Evolutionary conservation across 2,888 invertebrate genomes (phyloP).

Genomic region (Gibbula magus): DNA sequence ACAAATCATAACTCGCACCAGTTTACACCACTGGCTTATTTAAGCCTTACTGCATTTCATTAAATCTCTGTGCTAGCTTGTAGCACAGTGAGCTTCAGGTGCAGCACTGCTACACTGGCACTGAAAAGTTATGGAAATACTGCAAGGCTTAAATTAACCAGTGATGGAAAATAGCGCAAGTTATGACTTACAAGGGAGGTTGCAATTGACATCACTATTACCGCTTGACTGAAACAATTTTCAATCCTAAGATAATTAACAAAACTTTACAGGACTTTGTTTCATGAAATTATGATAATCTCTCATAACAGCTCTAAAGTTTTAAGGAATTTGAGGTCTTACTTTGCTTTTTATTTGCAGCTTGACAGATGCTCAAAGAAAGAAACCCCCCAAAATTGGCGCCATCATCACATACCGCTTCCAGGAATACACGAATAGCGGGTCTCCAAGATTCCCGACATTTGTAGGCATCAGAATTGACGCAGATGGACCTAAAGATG

Average conservation of each 20-base stretch:
- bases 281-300: neutral
- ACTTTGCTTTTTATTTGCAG: conserved; percentile 46
- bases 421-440: conserved; percentile 70
- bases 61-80: too few species aligned
- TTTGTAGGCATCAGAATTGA: conserved; percentile 68
- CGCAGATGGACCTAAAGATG: conserved; percentile 69
- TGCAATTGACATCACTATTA: neutral
- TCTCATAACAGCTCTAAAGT: neutral
- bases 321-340: neutral
- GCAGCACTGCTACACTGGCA: too few species aligned
- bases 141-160: too few species aligned
- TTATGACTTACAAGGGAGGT: too few species aligned
- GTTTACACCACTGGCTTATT: too few species aligned
- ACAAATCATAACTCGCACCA: too few species aligned
- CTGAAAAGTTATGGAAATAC: too few species aligned
- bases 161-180: too few species aligned
- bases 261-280: neutral
- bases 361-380: conserved; percentile 64
- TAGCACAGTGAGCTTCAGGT: too few species aligned
- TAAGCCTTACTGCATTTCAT: too few species aligned
- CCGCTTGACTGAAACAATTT: neutral
- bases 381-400: conserved; percentile 70
- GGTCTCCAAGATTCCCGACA: conserved; percentile 69
- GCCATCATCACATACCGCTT: conserved; percentile 72
- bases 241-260: neutral